Percentiles rank a stretch among this genome's conserved stretches.
Conservation (phyloP, 2,888 invertebrate genomes). For the Ochlodes sylvanus region DNA sequence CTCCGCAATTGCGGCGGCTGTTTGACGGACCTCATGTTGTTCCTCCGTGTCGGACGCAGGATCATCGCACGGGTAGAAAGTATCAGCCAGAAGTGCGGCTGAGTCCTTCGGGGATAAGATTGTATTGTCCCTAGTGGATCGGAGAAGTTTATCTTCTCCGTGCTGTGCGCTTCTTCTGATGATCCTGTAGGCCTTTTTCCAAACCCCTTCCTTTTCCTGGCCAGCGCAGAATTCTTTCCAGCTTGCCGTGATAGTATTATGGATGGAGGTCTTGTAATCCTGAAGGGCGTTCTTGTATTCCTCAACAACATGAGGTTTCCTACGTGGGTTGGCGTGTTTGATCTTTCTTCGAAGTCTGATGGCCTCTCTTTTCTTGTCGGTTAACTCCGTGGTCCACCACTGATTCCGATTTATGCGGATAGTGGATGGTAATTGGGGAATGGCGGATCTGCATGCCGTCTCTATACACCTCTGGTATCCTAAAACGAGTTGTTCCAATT, state of each 20-base stretch:
- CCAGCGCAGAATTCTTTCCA: constrained; percentile 39
- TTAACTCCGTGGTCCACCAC: constrained; percentile 35
- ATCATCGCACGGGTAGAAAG: constrained; percentile 37
- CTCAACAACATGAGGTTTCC: constrained; percentile 3
- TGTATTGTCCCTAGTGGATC: not conserved
- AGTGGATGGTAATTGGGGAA: too few species aligned
- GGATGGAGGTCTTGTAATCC: constrained; percentile 24
- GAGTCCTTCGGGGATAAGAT: constrained; percentile 29
- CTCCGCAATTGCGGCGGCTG: not conserved
- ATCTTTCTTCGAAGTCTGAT: constrained; percentile 22
- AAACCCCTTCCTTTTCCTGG: constrained; percentile 34
- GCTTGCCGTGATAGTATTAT: constrained; percentile 9
- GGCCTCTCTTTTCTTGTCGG: constrained; percentile 11
- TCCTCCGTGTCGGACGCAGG: constrained; percentile 8
- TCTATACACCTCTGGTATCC: too few species aligned
- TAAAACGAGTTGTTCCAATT: too few species aligned
- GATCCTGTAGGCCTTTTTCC: constrained; percentile 40
- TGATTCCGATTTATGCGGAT: too few species aligned
- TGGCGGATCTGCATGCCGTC: too few species aligned
- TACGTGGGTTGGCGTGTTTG: not conserved
- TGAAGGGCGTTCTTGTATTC: constrained; percentile 12
- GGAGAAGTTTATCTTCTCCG: constrained; percentile 23
- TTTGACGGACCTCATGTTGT: constrained; percentile 6
- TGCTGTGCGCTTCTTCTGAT: constrained; percentile 15
- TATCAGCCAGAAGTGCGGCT: constrained; percentile 30